Evolutionary conservation across 2,797 vertebrate genomes (phyloP).

Genomic region (Poeciliopsis infans): DNA sequence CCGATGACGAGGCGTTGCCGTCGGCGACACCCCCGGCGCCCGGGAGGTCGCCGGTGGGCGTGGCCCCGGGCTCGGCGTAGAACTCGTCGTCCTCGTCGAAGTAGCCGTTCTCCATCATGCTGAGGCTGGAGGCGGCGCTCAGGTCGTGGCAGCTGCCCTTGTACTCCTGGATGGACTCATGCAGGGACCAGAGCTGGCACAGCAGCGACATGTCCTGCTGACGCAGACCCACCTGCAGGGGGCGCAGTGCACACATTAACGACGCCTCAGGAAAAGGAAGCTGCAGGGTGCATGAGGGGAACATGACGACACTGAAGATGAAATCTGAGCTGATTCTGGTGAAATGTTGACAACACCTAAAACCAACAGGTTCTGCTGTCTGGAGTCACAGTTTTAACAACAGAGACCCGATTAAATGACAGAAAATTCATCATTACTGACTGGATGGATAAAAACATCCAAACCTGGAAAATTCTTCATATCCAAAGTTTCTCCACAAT

Average conservation of each 20-base stretch:
- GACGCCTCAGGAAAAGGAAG: background rate
- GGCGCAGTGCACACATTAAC: background rate
- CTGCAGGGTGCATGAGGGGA: background rate
- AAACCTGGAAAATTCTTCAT: background rate
- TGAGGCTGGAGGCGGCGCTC: slow-evolving; percentile 87
- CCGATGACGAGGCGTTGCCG: slow-evolving; percentile 21
- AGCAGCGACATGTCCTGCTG: slow-evolving; percentile 99
- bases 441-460: background rate
- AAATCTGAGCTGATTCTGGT: background rate
- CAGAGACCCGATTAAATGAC: background rate
- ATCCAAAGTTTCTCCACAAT: background rate
- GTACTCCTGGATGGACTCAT: slow-evolving; percentile 98
- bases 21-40: slow-evolving; percentile 48
- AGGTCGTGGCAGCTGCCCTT: slow-evolving; percentile 95
- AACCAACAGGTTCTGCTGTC: background rate
- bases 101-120: slow-evolving; percentile 94
- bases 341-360: too few relatives aligned
- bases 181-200: slow-evolving; percentile 97
- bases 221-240: slow-evolving; percentile 90
- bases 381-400: background rate
- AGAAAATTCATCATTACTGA: background rate
- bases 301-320: background rate
- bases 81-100: slow-evolving; percentile 96
- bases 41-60: slow-evolving; percentile 80
- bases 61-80: slow-evolving; percentile 83